A percentile compares a stretch with the other conserved stretches of the same genome.
phyloP scores from a whole-genome alignment of 2,113 vertebrate genomes.

The Neotoma lepida region DNA sequence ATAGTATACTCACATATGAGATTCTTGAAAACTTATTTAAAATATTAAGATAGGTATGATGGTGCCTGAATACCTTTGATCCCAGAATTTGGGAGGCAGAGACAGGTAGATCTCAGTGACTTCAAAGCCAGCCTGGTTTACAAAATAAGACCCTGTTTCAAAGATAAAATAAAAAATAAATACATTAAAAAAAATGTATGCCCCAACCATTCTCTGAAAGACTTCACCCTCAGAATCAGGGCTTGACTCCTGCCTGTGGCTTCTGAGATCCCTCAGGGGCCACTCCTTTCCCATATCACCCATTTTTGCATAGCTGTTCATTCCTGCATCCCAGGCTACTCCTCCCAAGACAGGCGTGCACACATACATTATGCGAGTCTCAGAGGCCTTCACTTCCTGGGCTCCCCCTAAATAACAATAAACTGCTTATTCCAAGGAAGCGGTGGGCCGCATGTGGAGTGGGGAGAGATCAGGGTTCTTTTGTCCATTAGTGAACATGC shows the following conservation, averaged over 20 bases:
- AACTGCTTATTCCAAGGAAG: neutral
- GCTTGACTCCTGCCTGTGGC: neutral
- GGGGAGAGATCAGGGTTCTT: neutral
- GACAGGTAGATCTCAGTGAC: neutral
- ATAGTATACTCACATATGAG: neutral
- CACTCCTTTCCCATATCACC: neutral
- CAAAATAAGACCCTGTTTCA: neutral
- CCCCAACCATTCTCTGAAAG: neutral
- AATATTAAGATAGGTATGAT: neutral
- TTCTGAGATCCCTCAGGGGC: neutral
- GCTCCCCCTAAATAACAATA: neutral
- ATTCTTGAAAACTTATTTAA: neutral
- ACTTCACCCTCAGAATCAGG: neutral
- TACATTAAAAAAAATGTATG: neutral
- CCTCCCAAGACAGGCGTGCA: neutral
- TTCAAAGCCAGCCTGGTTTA: neutral
- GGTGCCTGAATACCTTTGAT: neutral
- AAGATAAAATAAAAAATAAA: neutral
- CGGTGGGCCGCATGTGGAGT: fast-evolving
- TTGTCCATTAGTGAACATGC: neutral
- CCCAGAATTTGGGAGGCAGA: neutral
- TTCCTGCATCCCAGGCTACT: neutral
- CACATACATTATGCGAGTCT: too few species aligned
- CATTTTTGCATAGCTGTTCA: neutral
- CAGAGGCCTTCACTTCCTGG: neutral